These are phyloP conservation scores for Pipistrellus pipistrellus DNA, from an alignment of 2,797 vertebrate genomes.

Conservation along the genomic window DNA sequence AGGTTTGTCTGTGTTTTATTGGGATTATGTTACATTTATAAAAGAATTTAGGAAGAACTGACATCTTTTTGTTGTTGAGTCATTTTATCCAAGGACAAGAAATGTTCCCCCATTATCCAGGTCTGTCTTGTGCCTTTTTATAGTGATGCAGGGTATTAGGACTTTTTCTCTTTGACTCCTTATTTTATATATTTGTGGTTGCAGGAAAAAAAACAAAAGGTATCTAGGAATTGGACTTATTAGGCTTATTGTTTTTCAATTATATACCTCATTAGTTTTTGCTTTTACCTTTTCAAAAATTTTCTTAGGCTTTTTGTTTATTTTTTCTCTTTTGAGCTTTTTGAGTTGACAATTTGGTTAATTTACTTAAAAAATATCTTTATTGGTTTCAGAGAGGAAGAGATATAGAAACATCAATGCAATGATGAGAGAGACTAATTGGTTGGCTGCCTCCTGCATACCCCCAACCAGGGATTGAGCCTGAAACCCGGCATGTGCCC, in stretches of 20 bases:
- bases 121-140: not conserved
- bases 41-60: not conserved
- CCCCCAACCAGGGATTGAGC: not conserved
- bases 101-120: not conserved
- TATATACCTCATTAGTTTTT: not conserved
- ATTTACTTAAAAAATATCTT: not conserved
- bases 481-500: not conserved
- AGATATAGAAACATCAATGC: not conserved
- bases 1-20: not conserved
- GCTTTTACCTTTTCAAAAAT: not conserved
- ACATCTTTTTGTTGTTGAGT: conserved; percentile 8
- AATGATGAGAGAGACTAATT: not conserved
- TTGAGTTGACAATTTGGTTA: not conserved
- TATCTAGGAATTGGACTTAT: not conserved
- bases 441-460: not conserved
- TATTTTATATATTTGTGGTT: not conserved
- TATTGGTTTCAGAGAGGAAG: not conserved
- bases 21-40: conserved; percentile 22
- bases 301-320: not conserved
- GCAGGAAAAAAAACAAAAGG: not conserved
- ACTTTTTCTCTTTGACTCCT: not conserved
- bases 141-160: not conserved
- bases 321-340: conserved; percentile 10
- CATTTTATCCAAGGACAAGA: not conserved
- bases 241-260: conserved; percentile 22